Conservation (phyloP, 2,113 vertebrate genomes). For the Drymodes brunneopygia region DNA sequence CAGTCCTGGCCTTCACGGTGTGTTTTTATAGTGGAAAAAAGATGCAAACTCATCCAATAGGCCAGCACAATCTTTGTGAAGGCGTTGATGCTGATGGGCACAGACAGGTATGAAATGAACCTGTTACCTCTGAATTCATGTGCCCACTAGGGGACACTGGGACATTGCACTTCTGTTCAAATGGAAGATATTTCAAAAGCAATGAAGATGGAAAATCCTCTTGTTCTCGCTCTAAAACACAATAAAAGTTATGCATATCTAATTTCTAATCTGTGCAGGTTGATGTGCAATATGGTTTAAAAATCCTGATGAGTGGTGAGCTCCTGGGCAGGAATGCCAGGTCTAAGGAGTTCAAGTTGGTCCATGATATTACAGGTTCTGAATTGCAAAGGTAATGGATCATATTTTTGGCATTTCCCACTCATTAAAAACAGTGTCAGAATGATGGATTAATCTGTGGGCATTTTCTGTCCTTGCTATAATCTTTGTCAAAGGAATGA, state of each 20-base stretch:
- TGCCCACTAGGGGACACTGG: slow-evolving; percentile 73
- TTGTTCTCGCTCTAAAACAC: background rate
- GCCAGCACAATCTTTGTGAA: background rate
- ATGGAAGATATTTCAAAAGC: background rate
- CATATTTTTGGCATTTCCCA: slow-evolving; percentile 69
- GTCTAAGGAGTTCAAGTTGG: background rate
- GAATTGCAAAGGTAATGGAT: slow-evolving; percentile 69
- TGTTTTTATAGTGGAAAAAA: background rate
- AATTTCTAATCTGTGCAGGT: background rate
- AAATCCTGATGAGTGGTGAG: background rate
- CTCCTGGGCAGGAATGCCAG: background rate
- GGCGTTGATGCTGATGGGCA: background rate
- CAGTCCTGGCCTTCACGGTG: background rate
- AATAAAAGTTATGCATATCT: background rate
- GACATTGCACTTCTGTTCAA: slow-evolving; percentile 52
- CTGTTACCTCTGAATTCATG: background rate
- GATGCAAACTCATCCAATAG: background rate
- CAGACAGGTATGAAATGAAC: background rate
- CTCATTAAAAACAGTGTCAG: slow-evolving; percentile 74
- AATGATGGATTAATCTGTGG: slow-evolving; percentile 77
- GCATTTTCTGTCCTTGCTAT: slow-evolving; percentile 70
- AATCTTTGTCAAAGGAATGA: slow-evolving; percentile 66
- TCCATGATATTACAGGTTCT: slow-evolving; percentile 56
- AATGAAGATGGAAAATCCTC: background rate
- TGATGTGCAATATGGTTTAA: background rate